These are phyloP conservation scores for Sciaenops ocellatus DNA, from an alignment of 2,797 vertebrate genomes.

Conservation along the genomic window DNA sequence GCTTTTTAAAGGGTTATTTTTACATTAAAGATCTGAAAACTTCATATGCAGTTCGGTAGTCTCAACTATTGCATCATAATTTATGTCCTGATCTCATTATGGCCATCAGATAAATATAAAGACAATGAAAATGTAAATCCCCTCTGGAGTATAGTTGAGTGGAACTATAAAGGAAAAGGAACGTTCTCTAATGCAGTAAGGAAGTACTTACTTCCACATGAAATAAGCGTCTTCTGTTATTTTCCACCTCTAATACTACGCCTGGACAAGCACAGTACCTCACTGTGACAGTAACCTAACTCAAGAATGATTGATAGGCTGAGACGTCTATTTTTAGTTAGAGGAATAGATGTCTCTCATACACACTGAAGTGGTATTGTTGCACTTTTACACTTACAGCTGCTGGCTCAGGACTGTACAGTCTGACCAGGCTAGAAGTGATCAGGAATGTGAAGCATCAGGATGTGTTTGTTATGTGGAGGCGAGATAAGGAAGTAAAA, in stretches of 20 bases:
- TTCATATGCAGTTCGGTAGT: background rate
- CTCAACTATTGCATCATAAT: background rate
- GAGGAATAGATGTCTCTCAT: slow-evolving; percentile 32
- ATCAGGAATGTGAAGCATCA: background rate
- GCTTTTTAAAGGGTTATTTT: background rate
- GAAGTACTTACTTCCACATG: background rate
- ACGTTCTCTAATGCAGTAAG: too few species aligned
- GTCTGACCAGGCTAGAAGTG: background rate
- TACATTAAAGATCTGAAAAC: background rate
- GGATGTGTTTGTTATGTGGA: background rate
- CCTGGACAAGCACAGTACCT: background rate
- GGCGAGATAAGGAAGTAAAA: background rate
- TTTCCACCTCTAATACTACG: background rate
- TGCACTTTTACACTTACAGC: slow-evolving; percentile 26
- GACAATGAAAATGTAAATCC: background rate
- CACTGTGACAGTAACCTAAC: slow-evolving; percentile 14
- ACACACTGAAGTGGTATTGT: slow-evolving; percentile 10
- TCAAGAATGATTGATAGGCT: slow-evolving; percentile 31
- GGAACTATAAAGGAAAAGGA: slow-evolving; percentile 4
- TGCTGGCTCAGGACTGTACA: slow-evolving; percentile 10
- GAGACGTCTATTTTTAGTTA: slow-evolving; percentile 47
- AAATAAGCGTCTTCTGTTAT: slow-evolving; percentile 8
- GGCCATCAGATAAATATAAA: background rate
- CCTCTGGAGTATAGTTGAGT: background rate
- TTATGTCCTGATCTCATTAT: too few species aligned